Evolutionary conservation across 2,888 invertebrate genomes (phyloP), one percentile per base, ranked within the genome.

Genomic region (Xestia xanthographa): DNA sequence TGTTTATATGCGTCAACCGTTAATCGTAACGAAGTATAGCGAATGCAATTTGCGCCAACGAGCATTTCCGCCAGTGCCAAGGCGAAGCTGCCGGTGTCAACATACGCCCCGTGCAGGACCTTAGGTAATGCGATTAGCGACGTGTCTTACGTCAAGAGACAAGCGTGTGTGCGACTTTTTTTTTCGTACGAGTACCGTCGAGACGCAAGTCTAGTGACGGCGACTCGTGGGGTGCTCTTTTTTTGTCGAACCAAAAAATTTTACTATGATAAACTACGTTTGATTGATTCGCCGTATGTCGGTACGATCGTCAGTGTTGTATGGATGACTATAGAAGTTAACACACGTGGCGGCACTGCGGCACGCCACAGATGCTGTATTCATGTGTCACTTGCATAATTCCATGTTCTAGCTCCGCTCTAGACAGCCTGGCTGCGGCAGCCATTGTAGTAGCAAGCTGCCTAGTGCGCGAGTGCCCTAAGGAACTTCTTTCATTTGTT

Each of bases 11-110:
- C 56, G 22, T 72, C 60, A 77, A 48, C 14, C 56, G 56, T 34
- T 84, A 81, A 85, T 82, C 85, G 77, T 90, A 92, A 93, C 92
- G 87, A 93, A 92, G 91, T 92, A 89, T 91, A 85, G 89, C 92
- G 85, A 95, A 94, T 92, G 91, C 92, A 93, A 95, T 95, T 94
- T 92, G 92, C 87, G 87, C 79, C 91, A 95, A 95, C 92, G 80
- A 93, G 92, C 88, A 84, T 90, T 91, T 95, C 95, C 95, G 93
- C 80, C 88, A 70, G 85, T 84, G 87, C 77, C 87, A 91, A 92
- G 90, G 91, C 90, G 89, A 89, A 86, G 83, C 83, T 68, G 77
- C 48, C 75, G 87, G 69, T 66, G 77, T 81, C 70, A 75, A 79
- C 80, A 43, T 89, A 26, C 3, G 72, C 6, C 38, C 12, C 6